Evolutionary conservation across 2,113 vertebrate species (phyloP).

Genomic region (Parotia lawesii): DNA sequence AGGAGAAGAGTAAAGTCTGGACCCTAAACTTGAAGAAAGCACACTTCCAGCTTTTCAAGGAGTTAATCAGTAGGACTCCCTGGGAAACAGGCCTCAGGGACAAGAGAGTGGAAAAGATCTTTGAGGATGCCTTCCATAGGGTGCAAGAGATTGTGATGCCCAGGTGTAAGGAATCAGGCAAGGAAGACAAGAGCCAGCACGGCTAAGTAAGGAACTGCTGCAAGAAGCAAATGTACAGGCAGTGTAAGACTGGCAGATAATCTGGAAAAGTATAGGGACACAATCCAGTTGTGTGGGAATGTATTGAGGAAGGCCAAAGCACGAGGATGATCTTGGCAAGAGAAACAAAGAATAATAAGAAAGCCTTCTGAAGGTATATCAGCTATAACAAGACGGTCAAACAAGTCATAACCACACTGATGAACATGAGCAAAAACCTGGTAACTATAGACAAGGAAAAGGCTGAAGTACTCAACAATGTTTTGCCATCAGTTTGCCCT

Average conservation of each 20-base stretch:
- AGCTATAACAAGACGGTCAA: not conserved
- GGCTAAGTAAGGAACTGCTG: not conserved
- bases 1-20: not conserved
- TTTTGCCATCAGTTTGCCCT: not conserved
- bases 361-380: not conserved
- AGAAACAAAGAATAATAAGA: not conserved
- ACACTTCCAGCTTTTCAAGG: not conserved
- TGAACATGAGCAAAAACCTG: not conserved
- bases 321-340: not conserved
- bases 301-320: not conserved
- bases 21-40: not conserved
- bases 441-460: not conserved
- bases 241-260: not conserved
- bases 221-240: not conserved
- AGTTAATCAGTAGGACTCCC: not conserved
- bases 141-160: not conserved
- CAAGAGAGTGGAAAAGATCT: not conserved
- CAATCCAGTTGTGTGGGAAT: not conserved
- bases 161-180: not conserved
- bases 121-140: not conserved
- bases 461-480: not conserved
- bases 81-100: not conserved
- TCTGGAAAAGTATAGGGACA: not conserved
- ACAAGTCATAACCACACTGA: not conserved
- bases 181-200: not conserved